Evolutionary conservation across 2,113 vertebrate species (phyloP), one percentile per base, ranked within the genome.

Genomic region (Ardeotis arabs): DNA sequence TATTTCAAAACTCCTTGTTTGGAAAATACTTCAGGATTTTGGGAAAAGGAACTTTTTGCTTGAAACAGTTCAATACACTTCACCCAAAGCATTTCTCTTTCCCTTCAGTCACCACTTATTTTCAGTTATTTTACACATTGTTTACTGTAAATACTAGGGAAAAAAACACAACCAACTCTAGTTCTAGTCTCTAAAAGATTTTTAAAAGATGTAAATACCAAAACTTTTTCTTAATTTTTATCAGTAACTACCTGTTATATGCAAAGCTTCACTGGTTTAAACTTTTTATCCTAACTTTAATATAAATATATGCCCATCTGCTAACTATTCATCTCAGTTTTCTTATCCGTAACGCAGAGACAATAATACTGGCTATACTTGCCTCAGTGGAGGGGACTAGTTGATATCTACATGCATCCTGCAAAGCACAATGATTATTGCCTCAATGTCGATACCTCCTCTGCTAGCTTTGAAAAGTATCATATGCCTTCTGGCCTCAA

Each of bases 381-480:
- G 88, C 89, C 80, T 87, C 74, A 52, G 58, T 49, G 59, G 45
- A 93, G 60, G 75, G 88, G 83, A 88, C 86, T 89, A 94, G 72
- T 80, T 80, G 64, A 58, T 72, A 93, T 76, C 77, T 89, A 23
- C 87, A 50, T 2, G 74, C 66, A 86, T 89, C 70, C 84, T 87
- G 84, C 78, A 85, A 91, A 85, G 78, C 81, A 69, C 81, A 60
- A 39, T n/a, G 28, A 77, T 87, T 82, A 87, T 79, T 87, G 87
- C 91, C 81, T 79, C 73, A 75, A 56, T 27, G 56, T 53, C 2
- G 2, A 1, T 63, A 56, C 25, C 77, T 84, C 27, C 45, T 94
- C 70, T 0, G 1, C 39, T 87, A 33, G 70, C 64, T 74, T 60
- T 24, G 17, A 35, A 28, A 81, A 79, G 21, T 21, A 39, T 27